Base-by-base conservation (phyloP, 2,888 invertebrate species). In the Spisula subtruncata region DNA sequence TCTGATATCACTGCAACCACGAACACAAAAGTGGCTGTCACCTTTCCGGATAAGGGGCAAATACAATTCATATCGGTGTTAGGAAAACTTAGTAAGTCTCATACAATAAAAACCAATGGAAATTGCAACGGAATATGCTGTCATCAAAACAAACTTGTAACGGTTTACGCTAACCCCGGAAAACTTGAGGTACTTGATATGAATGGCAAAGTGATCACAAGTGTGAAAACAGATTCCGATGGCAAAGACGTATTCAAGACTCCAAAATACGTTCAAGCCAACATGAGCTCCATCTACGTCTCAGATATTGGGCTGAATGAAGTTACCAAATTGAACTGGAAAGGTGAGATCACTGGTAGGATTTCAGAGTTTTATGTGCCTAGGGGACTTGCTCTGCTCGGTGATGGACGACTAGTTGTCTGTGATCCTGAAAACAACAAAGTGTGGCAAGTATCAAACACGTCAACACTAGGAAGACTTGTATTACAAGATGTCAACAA, bases 131-230 rank as follows among this genome's bases (percentile, higher is more conserved):
- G 71, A 29, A 71, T 71, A 25, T 71, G 71, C 32, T 10, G n/a
- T 4, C 29, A 29, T 32, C 14, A 71, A 71, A 12, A 71, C 16
- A 25, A 71, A 32, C 71, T 71, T n/a, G 14, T 71, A 12, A 29
- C 29, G 29, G 25, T 29, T 4, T 71, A 29, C 32, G 4, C 29
- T 14, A 14, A 32, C 14, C 71, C 71, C 0, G 71, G 29, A 29
- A 71, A 71, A 71, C 71, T 71, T 25, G 71, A 71, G 25, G 14
- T 71, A 14, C 29, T 71, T 25, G 71, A 71, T 25, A 71, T 71
- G 29, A 25, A 71, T 25, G 71, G 71, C 5, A 71, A 71, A 25
- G 71, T 71, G n/a, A 71, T 71, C 4, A 71, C n/a, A 71, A 14
- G 29, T 25, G 16, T 71, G 5, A 12, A n/a, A 14, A 29, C 71